Percentiles rank a stretch among this genome's conserved stretches.
Evolutionary conservation across 1,140 invertebrate species (phyloP).

Genomic region (Brachionus paranguensis): DNA sequence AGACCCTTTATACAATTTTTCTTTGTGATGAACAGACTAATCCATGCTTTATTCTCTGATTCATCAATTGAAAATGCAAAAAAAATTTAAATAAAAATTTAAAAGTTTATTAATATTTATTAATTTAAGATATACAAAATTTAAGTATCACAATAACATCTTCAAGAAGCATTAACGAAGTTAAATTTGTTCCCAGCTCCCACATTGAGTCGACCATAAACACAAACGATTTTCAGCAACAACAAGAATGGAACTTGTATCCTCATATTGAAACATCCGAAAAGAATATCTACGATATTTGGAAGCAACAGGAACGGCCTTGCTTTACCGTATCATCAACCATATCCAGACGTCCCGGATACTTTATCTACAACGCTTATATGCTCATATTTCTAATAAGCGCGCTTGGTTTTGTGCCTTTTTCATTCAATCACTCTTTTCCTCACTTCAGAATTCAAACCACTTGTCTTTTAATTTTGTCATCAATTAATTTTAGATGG

Average conservation of each 20-base stretch:
- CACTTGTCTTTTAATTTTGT: conserved; percentile 30
- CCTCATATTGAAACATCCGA: conserved; percentile 35
- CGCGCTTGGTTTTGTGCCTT: conserved; percentile 32
- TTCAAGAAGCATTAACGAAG: conserved; percentile 21
- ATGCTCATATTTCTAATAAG: conserved; percentile 38
- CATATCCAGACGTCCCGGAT: conserved; percentile 27
- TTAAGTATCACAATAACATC: conserved; percentile 37
- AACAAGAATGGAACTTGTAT: conserved; percentile 40
- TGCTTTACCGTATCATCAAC: conserved; percentile 37
- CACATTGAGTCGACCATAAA: conserved; percentile 17
- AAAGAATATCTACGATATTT: conserved; percentile 37
- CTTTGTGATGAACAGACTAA: too few relatives aligned
- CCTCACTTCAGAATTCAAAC: conserved; percentile 39
- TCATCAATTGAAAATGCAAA: not conserved
- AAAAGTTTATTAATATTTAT: too few relatives aligned
- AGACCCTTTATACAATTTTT: too few relatives aligned
- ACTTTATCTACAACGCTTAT: conserved; percentile 37
- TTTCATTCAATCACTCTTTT: not conserved
- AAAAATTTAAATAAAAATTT: too few relatives aligned
- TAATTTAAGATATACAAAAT: conserved; percentile 30
- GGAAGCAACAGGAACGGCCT: conserved; percentile 11
- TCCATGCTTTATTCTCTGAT: not conserved
- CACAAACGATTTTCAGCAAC: conserved; percentile 39
- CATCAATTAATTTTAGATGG: conserved; percentile 36
- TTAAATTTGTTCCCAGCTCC: conserved; percentile 4